These are phyloP conservation scores for Eucriotettix oculatus DNA, from an alignment of 2,888 invertebrate genomes.

Conservation along the genomic window DNA sequence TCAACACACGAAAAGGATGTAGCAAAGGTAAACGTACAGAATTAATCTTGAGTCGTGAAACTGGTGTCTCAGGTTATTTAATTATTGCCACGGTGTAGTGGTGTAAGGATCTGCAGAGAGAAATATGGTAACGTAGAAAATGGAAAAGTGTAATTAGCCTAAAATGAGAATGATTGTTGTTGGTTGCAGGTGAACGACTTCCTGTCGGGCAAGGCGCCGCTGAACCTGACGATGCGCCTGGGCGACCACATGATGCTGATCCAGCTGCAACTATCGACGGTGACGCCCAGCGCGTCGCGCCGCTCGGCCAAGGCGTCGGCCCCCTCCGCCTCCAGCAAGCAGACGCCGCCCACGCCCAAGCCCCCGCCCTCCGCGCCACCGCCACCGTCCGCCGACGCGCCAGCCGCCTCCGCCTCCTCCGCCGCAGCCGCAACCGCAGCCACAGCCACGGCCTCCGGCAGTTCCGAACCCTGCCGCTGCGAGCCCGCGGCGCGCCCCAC, in stretches of 20 bases:
- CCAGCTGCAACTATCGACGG: constrained; percentile 81
- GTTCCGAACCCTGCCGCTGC: constrained; percentile 13
- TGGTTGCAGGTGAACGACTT: constrained; percentile 70
- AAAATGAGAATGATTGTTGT: too few species aligned
- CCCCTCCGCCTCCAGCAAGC: neutral
- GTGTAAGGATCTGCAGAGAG: too few species aligned
- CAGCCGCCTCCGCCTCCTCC: constrained; percentile 8
- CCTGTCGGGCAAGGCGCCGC: constrained; percentile 81
- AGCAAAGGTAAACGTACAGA: too few species aligned
- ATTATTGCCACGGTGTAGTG: too few species aligned
- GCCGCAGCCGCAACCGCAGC: constrained; percentile 17
- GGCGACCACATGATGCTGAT: constrained; percentile 98
- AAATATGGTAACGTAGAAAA: too few species aligned
- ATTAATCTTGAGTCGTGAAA: too few species aligned
- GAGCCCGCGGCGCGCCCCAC: constrained; percentile 22
- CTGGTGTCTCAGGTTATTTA: too few species aligned
- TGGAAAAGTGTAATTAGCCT: too few species aligned
- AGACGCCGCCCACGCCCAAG: neutral
- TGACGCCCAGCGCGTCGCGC: constrained; percentile 38
- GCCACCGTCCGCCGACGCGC: constrained; percentile 10
- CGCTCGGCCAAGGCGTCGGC: neutral
- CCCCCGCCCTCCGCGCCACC: constrained; percentile 21
- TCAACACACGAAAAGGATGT: too few species aligned
- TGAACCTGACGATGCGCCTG: constrained; percentile 86
- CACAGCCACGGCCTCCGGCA: constrained; percentile 15